Base-by-base conservation (phyloP, 2,888 invertebrate genomes). In the Homarus gammarus region DNA sequence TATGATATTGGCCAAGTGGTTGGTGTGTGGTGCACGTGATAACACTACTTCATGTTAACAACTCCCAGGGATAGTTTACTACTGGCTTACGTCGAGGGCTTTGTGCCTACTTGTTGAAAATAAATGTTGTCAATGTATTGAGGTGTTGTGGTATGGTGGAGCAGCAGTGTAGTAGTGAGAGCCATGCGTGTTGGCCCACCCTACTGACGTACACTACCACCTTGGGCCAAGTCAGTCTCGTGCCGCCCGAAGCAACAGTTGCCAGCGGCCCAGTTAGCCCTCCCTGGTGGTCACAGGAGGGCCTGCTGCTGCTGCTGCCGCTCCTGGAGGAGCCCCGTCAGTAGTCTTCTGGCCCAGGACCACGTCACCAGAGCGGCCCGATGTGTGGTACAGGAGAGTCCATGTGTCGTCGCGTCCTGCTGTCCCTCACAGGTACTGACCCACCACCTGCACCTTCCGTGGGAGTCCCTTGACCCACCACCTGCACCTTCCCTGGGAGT, bases 391-490 rank as follows among this genome's bases (percentile, higher is more conserved):
- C 73, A 10, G 73, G 40, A 38, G 40, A 44, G 22, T n/a, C 31
- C 10, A 73, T 38, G n/a, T 73, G 73, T 31, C 73, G 73, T 40
- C 18, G 73, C 73, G 22, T 73, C 73, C 73, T 73, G 40, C 73
- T 73, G 40, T 40, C 73, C 12, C 27, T 73, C 38, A 73, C 73
- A 73, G 73, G 73, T 73, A 73, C 40, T 73, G 73, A 8, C 56
- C 5, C 49, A 49, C n/a, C n/a, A n/a, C n/a, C n/a, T n/a, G n/a
- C n/a, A n/a, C n/a, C n/a, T n/a, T n/a, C n/a, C n/a, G n/a, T n/a
- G n/a, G n/a, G n/a, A n/a, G n/a, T n/a, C n/a, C n/a, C n/a, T n/a
- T n/a, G n/a, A n/a, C n/a, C n/a, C n/a, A n/a, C n/a, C n/a, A n/a
- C n/a, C n/a, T n/a, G n/a, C n/a, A n/a, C n/a, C n/a, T n/a, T n/a